phyloP scores from a whole-genome alignment of 2,888 invertebrate species.

The Frankliniella intonsa region DNA sequence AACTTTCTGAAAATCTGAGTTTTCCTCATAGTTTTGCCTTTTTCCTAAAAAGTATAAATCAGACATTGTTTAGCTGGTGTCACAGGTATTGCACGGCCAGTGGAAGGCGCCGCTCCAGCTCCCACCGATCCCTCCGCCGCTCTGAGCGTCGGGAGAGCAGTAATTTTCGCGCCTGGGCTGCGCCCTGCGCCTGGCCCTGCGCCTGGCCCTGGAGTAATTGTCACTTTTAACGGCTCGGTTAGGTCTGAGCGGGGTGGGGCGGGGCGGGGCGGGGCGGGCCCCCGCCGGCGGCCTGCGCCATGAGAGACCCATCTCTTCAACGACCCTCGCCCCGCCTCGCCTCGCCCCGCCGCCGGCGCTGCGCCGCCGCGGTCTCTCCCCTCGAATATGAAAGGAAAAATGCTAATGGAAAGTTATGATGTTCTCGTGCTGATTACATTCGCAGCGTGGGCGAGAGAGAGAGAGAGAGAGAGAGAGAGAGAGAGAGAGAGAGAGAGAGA shows the following conservation, averaged over 20 bases:
- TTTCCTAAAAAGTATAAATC: too few species aligned
- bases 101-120: too few species aligned
- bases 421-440: constrained; percentile 26
- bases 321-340: not conserved
- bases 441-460: not conserved
- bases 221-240: constrained; percentile 18
- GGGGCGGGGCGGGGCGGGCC: not conserved
- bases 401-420: constrained; percentile 27
- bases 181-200: not conserved
- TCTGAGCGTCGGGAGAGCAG: too few species aligned
- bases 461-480: not conserved
- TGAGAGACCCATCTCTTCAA: too few species aligned
- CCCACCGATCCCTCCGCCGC: too few species aligned
- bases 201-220: not conserved
- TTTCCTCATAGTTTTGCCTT: too few species aligned
- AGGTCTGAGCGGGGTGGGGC: not conserved
- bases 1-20: too few species aligned
- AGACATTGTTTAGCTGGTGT: too few species aligned
- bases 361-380: not conserved
- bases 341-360: not conserved
- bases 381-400: constrained; percentile 23
- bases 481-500: not conserved
- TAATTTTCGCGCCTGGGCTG: not conserved
- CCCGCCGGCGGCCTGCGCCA: too few species aligned
- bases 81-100: too few species aligned